A percentile compares a stretch with the other conserved stretches of the same genome.
phyloP scores from a whole-genome alignment of 2,113 vertebrate genomes.

The Athene cunicularia region DNA sequence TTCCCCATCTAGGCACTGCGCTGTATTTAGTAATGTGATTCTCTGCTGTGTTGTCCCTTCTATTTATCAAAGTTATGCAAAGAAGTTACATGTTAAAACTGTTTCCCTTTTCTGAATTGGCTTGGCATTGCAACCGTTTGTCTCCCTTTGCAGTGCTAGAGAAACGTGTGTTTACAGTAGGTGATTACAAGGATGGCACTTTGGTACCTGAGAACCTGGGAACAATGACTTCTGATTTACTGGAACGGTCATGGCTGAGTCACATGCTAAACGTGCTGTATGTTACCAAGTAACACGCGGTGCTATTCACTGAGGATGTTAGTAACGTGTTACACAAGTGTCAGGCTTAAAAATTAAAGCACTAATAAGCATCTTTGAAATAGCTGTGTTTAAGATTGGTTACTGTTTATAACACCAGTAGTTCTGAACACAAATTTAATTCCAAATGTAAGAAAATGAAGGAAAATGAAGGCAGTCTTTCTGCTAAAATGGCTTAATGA shows the following conservation, averaged over 20 bases:
- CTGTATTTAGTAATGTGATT: background rate
- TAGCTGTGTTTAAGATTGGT: background rate
- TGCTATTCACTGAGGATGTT: background rate
- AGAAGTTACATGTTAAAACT: background rate
- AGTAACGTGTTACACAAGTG: background rate
- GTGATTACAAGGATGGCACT: background rate
- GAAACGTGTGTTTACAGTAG: background rate
- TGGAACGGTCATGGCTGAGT: fast-evolving
- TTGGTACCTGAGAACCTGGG: background rate
- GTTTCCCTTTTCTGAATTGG: background rate
- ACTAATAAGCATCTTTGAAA: background rate
- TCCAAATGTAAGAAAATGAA: background rate
- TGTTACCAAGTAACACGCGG: background rate
- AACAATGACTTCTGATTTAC: background rate
- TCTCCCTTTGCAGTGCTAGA: background rate
- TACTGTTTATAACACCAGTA: background rate
- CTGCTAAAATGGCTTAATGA: background rate
- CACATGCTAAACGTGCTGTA: background rate
- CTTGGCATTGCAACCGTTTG: background rate
- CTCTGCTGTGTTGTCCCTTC: background rate
- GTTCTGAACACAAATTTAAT: background rate
- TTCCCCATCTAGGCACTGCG: background rate
- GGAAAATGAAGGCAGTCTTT: background rate
- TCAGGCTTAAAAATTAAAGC: background rate
- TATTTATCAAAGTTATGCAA: conserved; percentile 1